Percentiles rank a stretch among this genome's conserved stretches.
Conservation (phyloP, 2,113 vertebrate species). For the Silurus asotus region DNA sequence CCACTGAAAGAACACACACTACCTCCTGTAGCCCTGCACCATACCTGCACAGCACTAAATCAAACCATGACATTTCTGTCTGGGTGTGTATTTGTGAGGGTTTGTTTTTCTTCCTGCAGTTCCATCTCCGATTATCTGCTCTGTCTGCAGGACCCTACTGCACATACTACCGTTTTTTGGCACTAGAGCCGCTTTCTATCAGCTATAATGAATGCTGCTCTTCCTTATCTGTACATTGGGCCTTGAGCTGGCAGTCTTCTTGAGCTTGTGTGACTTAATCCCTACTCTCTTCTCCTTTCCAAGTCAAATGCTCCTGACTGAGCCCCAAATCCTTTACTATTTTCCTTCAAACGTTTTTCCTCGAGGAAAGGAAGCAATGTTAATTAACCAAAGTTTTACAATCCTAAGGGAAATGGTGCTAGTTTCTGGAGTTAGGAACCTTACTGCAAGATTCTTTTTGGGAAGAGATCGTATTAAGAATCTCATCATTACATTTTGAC, state of each 20-base stretch:
- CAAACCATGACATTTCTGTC: slow-evolving; percentile 14
- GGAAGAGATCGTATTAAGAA: neutral
- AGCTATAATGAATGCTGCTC: slow-evolving; percentile 41
- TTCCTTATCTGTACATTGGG: slow-evolving; percentile 56
- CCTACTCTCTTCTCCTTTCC: neutral
- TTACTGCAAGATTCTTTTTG: neutral
- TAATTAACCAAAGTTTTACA: slow-evolving; percentile 20
- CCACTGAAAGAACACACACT: neutral
- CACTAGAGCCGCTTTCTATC: slow-evolving; percentile 38
- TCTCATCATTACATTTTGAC: neutral
- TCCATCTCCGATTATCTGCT: slow-evolving; percentile 26
- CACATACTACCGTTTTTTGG: slow-evolving; percentile 14
- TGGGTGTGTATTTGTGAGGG: slow-evolving; percentile 20
- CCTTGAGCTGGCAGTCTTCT: slow-evolving; percentile 21
- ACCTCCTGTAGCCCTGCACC: neutral
- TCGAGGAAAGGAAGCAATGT: neutral
- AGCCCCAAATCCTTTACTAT: neutral
- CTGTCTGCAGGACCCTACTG: slow-evolving; percentile 10
- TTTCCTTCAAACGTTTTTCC: neutral
- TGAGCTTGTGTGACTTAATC: slow-evolving; percentile 25
- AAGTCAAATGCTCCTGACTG: neutral
- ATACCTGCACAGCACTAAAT: slow-evolving; percentile 9
- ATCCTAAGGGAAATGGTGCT: neutral
- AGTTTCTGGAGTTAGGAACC: neutral
- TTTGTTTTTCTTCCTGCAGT: slow-evolving; percentile 18